A percentile compares a stretch with the other conserved stretches of the same genome.
These are phyloP conservation scores for Danaus chrysippus DNA, from an alignment of 2,888 invertebrate species.

Conservation along the genomic window DNA sequence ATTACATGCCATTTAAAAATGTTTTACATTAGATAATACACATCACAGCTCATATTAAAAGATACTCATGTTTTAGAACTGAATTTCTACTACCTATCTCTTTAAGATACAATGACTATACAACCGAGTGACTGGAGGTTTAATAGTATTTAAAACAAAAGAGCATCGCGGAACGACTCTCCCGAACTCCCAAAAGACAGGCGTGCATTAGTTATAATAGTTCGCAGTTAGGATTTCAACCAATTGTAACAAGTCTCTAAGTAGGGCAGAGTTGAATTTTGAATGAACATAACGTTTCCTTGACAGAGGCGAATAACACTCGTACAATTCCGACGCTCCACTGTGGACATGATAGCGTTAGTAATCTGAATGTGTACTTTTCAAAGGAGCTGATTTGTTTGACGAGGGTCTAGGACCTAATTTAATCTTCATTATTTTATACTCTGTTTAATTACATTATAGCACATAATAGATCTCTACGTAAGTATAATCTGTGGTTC, in stretches of 20 bases:
- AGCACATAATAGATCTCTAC: not conserved
- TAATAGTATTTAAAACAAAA: conserved; percentile 6
- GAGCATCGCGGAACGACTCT: conserved; percentile 3
- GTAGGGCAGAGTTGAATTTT: conserved; percentile 33
- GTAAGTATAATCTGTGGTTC: conserved; percentile 7
- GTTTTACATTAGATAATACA: not conserved
- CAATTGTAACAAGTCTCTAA: conserved; percentile 30
- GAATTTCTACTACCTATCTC: no score
- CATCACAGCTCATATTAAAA: not conserved
- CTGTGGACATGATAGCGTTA: conserved; percentile 19
- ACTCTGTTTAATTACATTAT: not conserved
- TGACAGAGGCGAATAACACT: conserved; percentile 21
- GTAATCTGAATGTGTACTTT: conserved; percentile 16
- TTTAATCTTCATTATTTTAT: not conserved
- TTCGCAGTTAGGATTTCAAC: conserved; percentile 29
- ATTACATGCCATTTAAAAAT: conserved; percentile 26
- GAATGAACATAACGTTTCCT: conserved; percentile 33
- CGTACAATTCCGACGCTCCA: conserved; percentile 20
- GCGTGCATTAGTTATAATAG: conserved; percentile 36
- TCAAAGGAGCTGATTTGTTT: conserved; percentile 7
- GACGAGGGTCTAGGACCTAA: not conserved
- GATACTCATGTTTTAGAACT: no score
- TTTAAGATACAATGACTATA: not conserved
- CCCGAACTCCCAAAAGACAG: conserved; percentile 27
- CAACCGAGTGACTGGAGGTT: not conserved